These are phyloP conservation scores for Podabrus alpinus DNA, from an alignment of 2,888 invertebrate species.

Conservation along the genomic window DNA sequence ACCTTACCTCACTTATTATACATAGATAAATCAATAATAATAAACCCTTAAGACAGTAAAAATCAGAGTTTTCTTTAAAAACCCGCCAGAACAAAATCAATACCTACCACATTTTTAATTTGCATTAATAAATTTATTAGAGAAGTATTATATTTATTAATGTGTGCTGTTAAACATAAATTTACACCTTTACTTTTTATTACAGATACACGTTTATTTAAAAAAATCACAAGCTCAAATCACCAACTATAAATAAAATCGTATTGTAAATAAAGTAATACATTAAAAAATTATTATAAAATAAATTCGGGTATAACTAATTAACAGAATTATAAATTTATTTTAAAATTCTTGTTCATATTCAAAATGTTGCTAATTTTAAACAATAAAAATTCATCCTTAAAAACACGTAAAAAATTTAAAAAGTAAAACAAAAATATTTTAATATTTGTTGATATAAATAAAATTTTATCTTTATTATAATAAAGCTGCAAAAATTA, in stretches of 20 bases:
- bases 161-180: conserved; percentile 24
- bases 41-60: too few species aligned
- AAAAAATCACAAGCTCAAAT: conserved; percentile 23
- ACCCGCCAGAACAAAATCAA: too few species aligned
- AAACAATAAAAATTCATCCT: neutral
- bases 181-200: conserved; percentile 10
- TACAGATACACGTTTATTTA: conserved; percentile 17
- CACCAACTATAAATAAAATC: conserved; percentile 14
- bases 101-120: too few species aligned
- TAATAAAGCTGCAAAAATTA: neutral
- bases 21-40: too few species aligned
- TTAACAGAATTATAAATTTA: neutral
- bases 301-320: neutral
- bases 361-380: neutral
- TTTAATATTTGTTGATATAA: neutral
- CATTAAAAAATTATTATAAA: neutral
- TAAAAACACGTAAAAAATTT: neutral
- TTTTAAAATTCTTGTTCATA: neutral
- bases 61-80: too few species aligned
- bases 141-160: conserved; percentile 22
- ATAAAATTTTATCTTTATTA: neutral
- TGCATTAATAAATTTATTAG: neutral
- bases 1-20: too few species aligned
- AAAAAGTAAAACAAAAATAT: neutral
- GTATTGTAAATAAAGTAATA: conserved; percentile 5